A percentile compares a stretch with the other conserved stretches of the same genome.
phyloP scores from a whole-genome alignment of 2,113 vertebrate species.

The Globicephala melas region DNA sequence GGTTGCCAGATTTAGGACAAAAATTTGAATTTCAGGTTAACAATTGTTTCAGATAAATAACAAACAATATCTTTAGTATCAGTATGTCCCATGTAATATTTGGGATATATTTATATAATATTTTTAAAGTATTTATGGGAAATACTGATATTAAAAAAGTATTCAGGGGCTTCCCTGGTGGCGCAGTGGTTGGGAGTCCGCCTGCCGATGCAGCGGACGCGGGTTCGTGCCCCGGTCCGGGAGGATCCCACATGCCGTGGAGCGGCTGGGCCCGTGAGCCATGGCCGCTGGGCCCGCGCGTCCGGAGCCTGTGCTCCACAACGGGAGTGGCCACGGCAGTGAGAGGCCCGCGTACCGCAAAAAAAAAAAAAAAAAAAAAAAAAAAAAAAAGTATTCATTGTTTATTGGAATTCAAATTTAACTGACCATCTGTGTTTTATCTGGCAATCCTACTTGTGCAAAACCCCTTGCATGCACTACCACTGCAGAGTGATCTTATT shows the following conservation, averaged over 20 bases:
- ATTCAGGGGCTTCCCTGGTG: no score
- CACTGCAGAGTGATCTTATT: not conserved
- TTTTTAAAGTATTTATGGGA: not conserved
- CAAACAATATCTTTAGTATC: not conserved
- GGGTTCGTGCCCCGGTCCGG: no score
- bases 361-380: no score
- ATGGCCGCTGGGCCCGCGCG: no score
- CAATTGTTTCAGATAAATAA: not conserved
- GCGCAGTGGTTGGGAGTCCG: no score
- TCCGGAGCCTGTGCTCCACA: no score
- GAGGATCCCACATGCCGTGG: no score
- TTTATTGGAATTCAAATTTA: slow-evolving; percentile 2
- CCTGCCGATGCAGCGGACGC: no score
- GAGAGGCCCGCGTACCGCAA: no score
- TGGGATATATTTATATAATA: not conserved
- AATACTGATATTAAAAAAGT: not conserved
- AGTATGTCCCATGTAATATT: not conserved
- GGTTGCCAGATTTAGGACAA: not conserved
- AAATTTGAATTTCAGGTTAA: slow-evolving; percentile 20
- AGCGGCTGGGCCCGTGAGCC: no score
- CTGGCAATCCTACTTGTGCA: not conserved
- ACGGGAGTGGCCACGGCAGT: no score
- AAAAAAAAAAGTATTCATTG: not conserved
- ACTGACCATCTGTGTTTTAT: not conserved
- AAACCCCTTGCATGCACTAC: not conserved